Conservation (phyloP, 2,797 vertebrate species). For the Xenops minutus region DNA sequence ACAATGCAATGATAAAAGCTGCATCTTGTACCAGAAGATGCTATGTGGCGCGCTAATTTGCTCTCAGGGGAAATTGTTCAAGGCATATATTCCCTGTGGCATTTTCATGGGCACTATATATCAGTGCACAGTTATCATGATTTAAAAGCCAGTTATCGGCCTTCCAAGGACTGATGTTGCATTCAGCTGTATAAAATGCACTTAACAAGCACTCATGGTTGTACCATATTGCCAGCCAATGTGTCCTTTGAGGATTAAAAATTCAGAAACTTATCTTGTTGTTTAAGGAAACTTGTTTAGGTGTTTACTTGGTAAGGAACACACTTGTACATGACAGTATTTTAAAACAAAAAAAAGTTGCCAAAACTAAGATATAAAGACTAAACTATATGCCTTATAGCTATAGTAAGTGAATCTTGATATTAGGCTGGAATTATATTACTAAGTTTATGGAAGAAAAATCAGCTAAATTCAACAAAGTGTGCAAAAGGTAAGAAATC, state of each 20-base stretch:
- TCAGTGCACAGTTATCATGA: not conserved
- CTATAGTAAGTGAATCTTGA: not conserved
- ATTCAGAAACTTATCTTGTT: not conserved
- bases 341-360: not conserved
- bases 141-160: not conserved
- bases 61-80: not conserved
- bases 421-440: not conserved
- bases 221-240: not conserved
- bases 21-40: not conserved
- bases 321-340: accelerated
- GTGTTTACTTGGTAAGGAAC: not conserved
- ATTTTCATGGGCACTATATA: not conserved
- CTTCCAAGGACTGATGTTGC: not conserved
- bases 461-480: not conserved
- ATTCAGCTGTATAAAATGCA: not conserved
- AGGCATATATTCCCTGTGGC: not conserved
- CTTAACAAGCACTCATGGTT: not conserved
- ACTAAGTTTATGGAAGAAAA: not conserved
- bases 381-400: not conserved
- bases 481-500: not conserved
- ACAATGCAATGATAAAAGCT: not conserved
- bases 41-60: not conserved
- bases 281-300: not conserved
- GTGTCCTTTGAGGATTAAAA: not conserved
- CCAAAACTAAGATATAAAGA: not conserved